Evolutionary conservation across 2,888 invertebrate genomes (phyloP).

Genomic region (Baronia brevicornis): DNA sequence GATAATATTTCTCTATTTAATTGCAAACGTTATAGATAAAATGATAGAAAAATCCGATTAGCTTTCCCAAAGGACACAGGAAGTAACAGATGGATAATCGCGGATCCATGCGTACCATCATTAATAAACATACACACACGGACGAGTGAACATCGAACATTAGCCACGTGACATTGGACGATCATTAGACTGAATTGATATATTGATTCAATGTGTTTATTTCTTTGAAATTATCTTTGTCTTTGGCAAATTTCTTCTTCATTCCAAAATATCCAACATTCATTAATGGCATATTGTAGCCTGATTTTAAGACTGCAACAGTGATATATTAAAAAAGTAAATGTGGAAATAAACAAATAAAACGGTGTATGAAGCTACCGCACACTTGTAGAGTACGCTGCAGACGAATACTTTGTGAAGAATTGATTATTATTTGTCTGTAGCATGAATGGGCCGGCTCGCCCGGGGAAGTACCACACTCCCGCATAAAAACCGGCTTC

Average conservation of each 20-base stretch:
- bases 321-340: no score
- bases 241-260: constrained; percentile 10
- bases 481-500: no score
- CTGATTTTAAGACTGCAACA: no score
- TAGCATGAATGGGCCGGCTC: no score
- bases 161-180: constrained; percentile 38
- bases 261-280: neutral
- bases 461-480: no score
- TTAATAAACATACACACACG: constrained; percentile 63
- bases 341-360: no score
- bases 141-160: constrained; percentile 49
- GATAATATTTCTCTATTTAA: no score
- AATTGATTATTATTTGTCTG: no score
- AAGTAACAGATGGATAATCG: constrained; percentile 65
- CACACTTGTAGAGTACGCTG: no score
- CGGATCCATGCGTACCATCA: constrained; percentile 43
- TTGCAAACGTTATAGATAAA: no score
- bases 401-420: no score
- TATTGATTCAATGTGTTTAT: constrained; percentile 27
- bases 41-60: constrained; percentile 24
- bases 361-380: no score
- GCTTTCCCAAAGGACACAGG: constrained; percentile 32
- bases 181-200: constrained; percentile 59
- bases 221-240: constrained; percentile 5
- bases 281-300: neutral